These are phyloP conservation scores for Poeciliopsis prolifica DNA, from an alignment of 2,113 vertebrate species.

Conservation along the genomic window DNA sequence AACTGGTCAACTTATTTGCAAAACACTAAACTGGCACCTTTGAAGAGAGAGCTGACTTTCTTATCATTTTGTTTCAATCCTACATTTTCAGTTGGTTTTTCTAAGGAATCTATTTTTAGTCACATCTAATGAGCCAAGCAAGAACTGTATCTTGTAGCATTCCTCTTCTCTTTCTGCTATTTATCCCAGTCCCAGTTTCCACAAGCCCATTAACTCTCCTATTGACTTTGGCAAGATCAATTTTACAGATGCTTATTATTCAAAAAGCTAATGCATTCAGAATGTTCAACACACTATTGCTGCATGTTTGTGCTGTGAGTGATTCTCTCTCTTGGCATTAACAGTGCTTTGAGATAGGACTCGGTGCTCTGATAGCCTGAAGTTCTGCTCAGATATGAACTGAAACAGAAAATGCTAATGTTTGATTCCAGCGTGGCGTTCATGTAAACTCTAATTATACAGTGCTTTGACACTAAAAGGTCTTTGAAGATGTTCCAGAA, in stretches of 20 bases:
- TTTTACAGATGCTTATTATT: constrained; percentile 38
- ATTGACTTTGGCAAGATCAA: constrained; percentile 28
- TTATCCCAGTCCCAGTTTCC: constrained; percentile 12
- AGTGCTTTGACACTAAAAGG: not conserved
- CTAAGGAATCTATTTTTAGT: no score
- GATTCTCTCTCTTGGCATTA: not conserved
- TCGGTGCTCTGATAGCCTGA: constrained; percentile 14
- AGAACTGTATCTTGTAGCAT: not conserved
- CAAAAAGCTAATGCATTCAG: constrained; percentile 46
- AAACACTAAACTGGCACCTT: no score
- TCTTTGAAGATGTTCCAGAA: not conserved
- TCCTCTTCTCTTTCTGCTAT: constrained; percentile 10
- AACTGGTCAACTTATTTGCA: no score
- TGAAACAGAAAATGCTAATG: constrained; percentile 7
- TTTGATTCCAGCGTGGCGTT: constrained; percentile 14
- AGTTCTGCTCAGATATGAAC: constrained; percentile 22
- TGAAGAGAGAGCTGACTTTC: no score
- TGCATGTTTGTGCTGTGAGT: constrained; percentile 20
- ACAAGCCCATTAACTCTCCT: constrained; percentile 26
- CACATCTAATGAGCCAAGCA: not conserved
- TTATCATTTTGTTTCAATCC: no score
- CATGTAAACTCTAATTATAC: constrained; percentile 14
- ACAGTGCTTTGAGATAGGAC: not conserved
- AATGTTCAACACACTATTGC: constrained; percentile 29
- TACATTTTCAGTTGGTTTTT: no score